Conservation (phyloP, 2,113 vertebrate genomes). For the Piprites chloris region DNA sequence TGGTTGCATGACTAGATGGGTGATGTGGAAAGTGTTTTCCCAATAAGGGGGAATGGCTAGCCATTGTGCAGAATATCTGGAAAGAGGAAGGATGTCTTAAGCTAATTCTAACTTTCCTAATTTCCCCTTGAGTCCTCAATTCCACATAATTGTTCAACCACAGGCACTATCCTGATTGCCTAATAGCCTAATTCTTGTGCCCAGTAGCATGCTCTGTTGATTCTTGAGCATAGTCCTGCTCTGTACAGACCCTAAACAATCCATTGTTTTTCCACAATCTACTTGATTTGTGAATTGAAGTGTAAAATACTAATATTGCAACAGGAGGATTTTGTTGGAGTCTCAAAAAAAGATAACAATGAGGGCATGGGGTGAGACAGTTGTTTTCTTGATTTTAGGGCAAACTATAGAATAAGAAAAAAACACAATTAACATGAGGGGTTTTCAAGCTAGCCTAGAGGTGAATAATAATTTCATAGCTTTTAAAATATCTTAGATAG, state of each 20-base stretch:
- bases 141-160: background rate
- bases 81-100: background rate
- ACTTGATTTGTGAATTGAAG: background rate
- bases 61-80: background rate
- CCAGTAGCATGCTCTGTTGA: background rate
- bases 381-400: background rate
- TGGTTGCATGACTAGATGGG: background rate
- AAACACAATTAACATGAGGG: background rate
- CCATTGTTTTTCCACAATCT: background rate
- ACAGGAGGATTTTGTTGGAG: background rate
- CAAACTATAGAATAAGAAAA: background rate
- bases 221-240: background rate
- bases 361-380: background rate
- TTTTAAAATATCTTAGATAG: background rate
- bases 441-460: background rate
- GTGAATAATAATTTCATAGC: background rate
- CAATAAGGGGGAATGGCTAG: fast-evolving
- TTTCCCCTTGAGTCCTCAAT: background rate
- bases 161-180: background rate
- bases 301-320: background rate
- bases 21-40: background rate
- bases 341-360: background rate
- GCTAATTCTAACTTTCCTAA: background rate
- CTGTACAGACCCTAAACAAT: background rate
- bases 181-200: background rate